Conservation (phyloP, 1,140 invertebrate species). For the Macrobrachium rosenbergii region DNA sequence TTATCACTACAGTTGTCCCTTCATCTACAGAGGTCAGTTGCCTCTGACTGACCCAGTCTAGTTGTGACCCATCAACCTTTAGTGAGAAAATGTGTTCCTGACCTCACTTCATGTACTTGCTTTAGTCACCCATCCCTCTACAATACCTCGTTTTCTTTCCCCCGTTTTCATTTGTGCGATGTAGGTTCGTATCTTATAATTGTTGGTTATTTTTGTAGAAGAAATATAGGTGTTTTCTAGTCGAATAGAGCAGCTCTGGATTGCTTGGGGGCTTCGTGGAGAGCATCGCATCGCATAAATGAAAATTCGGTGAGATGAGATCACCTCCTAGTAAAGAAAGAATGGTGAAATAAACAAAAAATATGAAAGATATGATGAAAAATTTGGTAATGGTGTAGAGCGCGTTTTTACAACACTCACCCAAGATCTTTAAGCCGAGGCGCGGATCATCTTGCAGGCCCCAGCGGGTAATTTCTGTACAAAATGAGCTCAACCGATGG, state of each 20-base stretch:
- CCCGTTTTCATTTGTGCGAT: conserved; percentile 40
- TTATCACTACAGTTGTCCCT: no score
- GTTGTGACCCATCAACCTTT: no score
- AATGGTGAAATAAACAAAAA: neutral
- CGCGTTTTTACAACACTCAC: no score
- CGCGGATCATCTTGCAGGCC: no score
- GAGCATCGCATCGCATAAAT: conserved; percentile 37
- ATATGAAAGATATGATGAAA: neutral
- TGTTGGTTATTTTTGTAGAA: conserved; percentile 54
- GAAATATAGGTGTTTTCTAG: conserved; percentile 37
- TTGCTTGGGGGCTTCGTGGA: conserved; percentile 12
- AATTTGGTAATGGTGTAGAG: no score
- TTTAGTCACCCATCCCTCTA: neutral
- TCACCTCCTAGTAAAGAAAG: neutral
- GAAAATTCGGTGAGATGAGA: neutral
- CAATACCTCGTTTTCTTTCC: neutral
- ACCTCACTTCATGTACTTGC: no score
- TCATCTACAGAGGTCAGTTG: no score
- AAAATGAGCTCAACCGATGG: no score
- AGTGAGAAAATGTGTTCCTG: no score
- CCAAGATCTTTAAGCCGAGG: no score
- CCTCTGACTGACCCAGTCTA: no score
- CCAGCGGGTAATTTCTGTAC: no score
- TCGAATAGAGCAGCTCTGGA: conserved; percentile 15
- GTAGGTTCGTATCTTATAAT: conserved; percentile 23